Percentiles rank a stretch among this genome's conserved stretches.
Conservation (phyloP, 2,888 invertebrate genomes). For the Laspeyria flexula region DNA sequence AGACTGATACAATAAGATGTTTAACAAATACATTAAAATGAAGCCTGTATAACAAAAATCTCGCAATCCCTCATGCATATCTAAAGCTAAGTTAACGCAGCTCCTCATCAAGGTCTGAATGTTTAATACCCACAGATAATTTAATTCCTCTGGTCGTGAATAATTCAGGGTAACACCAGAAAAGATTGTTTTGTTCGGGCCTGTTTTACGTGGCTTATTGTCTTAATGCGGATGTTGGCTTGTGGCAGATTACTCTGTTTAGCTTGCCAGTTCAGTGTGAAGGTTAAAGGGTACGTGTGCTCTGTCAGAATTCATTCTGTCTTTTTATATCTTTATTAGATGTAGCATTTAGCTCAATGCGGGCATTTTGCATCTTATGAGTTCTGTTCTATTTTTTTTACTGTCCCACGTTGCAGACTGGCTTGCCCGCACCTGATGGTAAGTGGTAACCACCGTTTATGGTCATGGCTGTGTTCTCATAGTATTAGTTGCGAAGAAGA, state of each 20-base stretch:
- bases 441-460: no score
- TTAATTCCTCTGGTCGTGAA: constrained; percentile 47
- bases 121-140: constrained; percentile 47
- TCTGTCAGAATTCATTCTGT: not conserved
- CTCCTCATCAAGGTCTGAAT: constrained; percentile 37
- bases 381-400: no score
- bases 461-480: no score
- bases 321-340: no score
- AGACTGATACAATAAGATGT: no score
- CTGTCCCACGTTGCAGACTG: no score
- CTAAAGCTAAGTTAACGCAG: constrained; percentile 28
- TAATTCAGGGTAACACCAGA: constrained; percentile 46
- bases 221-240: constrained; percentile 34
- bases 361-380: no score
- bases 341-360: no score
- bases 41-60: constrained; percentile 10
- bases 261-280: not conserved
- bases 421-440: no score
- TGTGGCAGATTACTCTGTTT: constrained; percentile 1
- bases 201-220: constrained; percentile 35
- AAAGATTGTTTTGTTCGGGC: constrained; percentile 28
- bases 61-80: constrained; percentile 37
- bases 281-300: not conserved
- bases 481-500: no score
- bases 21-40: not conserved